Conservation (phyloP, 2,888 invertebrate genomes). For the Vandiemenella viatica region DNA sequence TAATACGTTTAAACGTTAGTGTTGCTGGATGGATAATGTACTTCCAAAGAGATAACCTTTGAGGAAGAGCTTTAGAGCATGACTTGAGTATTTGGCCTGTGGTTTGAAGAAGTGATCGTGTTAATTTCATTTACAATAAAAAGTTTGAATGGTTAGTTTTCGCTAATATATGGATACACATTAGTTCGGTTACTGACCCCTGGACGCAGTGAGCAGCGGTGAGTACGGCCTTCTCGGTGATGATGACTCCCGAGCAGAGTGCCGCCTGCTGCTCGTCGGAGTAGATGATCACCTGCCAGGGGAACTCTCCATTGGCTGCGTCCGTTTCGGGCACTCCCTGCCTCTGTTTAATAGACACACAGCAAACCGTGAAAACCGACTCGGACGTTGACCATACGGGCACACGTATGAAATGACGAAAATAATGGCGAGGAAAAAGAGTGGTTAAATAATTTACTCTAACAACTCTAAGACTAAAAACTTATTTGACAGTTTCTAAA, state of each 20-base stretch:
- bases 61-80: too few relatives aligned
- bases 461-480: neutral
- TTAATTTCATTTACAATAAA: too few relatives aligned
- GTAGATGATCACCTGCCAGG: slow-evolving; percentile 75
- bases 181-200: too few relatives aligned
- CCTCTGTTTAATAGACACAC: neutral
- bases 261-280: slow-evolving; percentile 53
- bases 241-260: slow-evolving; percentile 66
- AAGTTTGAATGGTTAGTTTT: too few relatives aligned
- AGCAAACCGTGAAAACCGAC: neutral
- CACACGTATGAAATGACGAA: neutral
- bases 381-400: neutral
- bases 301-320: slow-evolving; percentile 64
- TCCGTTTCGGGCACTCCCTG: slow-evolving; percentile 29
- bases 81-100: too few relatives aligned
- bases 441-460: neutral
- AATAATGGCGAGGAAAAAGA: neutral
- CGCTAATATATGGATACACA: too few relatives aligned
- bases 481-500: too few relatives aligned
- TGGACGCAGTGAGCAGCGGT: slow-evolving; percentile 70
- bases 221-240: slow-evolving; percentile 54
- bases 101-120: too few relatives aligned
- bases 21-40: too few relatives aligned
- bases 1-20: too few relatives aligned
- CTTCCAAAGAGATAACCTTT: too few relatives aligned